These are phyloP conservation scores for Drosophila mojavensis DNA, from an alignment of 1,140 invertebrate genomes.

Conservation along the genomic window DNA sequence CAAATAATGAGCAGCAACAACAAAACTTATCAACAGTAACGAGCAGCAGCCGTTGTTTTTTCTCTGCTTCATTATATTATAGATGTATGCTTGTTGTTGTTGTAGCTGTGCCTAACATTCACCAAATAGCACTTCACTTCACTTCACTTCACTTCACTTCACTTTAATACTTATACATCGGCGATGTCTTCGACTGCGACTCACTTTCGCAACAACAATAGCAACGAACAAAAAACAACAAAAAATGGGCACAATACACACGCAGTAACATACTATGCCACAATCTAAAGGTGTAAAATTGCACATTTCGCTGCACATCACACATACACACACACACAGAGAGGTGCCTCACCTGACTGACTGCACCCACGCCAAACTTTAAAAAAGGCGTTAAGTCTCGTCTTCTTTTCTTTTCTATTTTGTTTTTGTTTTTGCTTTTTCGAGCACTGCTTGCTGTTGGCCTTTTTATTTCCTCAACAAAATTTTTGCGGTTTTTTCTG, in stretches of 20 bases:
- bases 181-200: slow-evolving; percentile 20
- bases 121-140: slow-evolving; percentile 33
- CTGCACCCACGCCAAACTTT: slow-evolving; percentile 51
- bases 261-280: slow-evolving; percentile 24
- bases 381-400: slow-evolving; percentile 22
- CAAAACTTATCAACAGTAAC: slow-evolving; percentile 49
- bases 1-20: slow-evolving; percentile 25
- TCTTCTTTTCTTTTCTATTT: slow-evolving; percentile 31
- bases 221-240: slow-evolving; percentile 13
- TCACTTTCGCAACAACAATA: slow-evolving; percentile 76
- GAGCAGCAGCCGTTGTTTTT: slow-evolving; percentile 36
- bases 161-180: slow-evolving; percentile 28
- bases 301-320: slow-evolving; percentile 74
- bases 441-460: slow-evolving; percentile 38
- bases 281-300: slow-evolving; percentile 58
- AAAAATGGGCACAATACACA: slow-evolving; percentile 45
- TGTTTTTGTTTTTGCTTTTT: not conserved
- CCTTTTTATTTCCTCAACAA: slow-evolving; percentile 53
- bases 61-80: slow-evolving; percentile 3
- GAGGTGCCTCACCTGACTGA: slow-evolving; percentile 52
- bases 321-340: slow-evolving; percentile 20
- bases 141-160: slow-evolving; percentile 33
- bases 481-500: slow-evolving; percentile 30
- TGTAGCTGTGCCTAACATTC: slow-evolving; percentile 38
- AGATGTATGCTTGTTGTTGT: slow-evolving; percentile 10